A percentile compares a stretch with the other conserved stretches of the same genome.
phyloP scores from a whole-genome alignment of 2,113 vertebrate species.

The Syngnathus typhle region DNA sequence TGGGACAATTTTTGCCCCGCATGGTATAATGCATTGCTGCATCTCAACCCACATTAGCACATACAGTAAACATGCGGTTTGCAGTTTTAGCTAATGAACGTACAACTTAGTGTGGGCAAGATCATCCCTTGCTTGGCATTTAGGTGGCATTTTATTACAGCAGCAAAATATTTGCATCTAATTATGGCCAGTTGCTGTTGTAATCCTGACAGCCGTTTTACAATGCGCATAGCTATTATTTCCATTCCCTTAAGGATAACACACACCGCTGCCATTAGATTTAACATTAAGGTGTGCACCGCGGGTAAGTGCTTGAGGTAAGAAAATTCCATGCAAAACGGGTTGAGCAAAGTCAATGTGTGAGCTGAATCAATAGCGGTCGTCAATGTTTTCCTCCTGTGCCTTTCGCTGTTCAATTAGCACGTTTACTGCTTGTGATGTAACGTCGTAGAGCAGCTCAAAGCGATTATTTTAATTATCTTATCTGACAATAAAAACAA shows the following conservation, averaged over 20 bases:
- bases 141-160: constrained; percentile 61
- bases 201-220: constrained; percentile 25
- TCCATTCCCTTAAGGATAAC: constrained; percentile 19
- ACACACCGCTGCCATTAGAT: constrained; percentile 8
- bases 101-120: constrained; percentile 27
- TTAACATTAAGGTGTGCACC: constrained; percentile 10
- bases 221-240: constrained; percentile 10
- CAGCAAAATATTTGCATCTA: constrained; percentile 61
- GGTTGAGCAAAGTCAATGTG: constrained; percentile 23
- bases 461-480: constrained; percentile 27
- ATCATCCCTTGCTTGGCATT: constrained; percentile 62
- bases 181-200: constrained; percentile 52
- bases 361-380: constrained; percentile 36
- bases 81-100: constrained; percentile 23
- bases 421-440: constrained; percentile 14
- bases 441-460: constrained; percentile 9
- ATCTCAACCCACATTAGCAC: constrained; percentile 31
- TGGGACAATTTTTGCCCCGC: background rate
- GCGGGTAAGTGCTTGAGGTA: constrained; percentile 13
- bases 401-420: constrained; percentile 39
- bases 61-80: background rate
- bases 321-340: constrained; percentile 24
- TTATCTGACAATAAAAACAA: constrained; percentile 25
- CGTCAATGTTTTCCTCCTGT: constrained; percentile 48
- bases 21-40: background rate